Conservation (phyloP, 2,888 invertebrate genomes). For the Ceriagrion tenellum region DNA sequence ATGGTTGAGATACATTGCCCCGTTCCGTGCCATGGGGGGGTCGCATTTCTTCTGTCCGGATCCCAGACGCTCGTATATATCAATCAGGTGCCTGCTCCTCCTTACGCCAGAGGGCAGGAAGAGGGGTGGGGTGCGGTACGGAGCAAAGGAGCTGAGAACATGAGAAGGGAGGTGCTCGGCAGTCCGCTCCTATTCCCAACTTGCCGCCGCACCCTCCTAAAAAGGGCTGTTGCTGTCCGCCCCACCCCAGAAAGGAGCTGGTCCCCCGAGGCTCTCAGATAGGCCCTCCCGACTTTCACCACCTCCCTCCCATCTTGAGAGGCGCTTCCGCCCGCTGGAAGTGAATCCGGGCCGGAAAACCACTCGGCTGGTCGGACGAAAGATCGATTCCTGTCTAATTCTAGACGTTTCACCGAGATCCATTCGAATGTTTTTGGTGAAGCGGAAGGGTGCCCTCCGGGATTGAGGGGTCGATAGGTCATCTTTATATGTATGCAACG, state of each 20-base stretch:
- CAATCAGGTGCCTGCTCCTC: too few relatives aligned
- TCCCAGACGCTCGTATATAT: too few relatives aligned
- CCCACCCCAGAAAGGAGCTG: not conserved
- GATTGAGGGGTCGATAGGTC: not conserved
- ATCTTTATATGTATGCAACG: not conserved
- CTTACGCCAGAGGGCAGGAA: too few relatives aligned
- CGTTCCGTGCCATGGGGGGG: too few relatives aligned
- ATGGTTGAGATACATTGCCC: too few relatives aligned
- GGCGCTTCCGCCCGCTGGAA: not conserved
- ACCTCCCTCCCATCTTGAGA: not conserved
- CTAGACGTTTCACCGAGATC: not conserved
- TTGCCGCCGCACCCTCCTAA: not conserved
- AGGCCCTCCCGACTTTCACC: not conserved
- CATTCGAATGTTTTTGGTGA: not conserved
- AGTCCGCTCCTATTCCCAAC: too few relatives aligned
- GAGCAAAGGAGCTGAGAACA: too few relatives aligned
- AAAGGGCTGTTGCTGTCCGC: not conserved
- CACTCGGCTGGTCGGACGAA: not conserved
- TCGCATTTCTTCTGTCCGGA: too few relatives aligned
- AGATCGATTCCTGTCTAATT: not conserved
- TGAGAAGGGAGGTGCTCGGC: too few relatives aligned
- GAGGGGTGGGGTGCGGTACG: too few relatives aligned
- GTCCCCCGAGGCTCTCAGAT: not conserved
- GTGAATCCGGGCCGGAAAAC: not conserved
- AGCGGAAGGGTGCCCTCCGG: not conserved